Conservation (phyloP, 1,140 invertebrate genomes). For the Magallana gigas region DNA sequence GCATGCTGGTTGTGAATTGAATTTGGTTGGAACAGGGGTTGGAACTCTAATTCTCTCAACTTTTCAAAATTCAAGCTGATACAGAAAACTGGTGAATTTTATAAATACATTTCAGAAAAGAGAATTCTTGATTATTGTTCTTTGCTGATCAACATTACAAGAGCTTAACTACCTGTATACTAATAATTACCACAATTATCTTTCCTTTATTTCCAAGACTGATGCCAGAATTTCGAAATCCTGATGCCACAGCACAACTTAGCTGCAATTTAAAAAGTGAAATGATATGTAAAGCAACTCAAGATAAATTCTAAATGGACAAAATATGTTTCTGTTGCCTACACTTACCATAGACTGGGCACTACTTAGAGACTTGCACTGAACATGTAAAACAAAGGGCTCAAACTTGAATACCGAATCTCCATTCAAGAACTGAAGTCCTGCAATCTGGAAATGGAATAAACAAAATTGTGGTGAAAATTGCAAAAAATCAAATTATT, state of each 20-base stretch:
- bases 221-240: slow-evolving; percentile 82
- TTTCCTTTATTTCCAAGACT: slow-evolving; percentile 80
- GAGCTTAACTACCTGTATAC: slow-evolving; percentile 38
- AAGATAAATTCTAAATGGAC: background rate
- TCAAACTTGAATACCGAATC: slow-evolving; percentile 81
- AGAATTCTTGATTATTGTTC: background rate
- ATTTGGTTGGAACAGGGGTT: too few relatives aligned
- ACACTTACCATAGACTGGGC: slow-evolving; percentile 78
- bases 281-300: background rate
- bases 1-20: too few relatives aligned
- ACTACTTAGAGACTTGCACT: slow-evolving; percentile 77
- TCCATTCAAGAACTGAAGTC: slow-evolving; percentile 62
- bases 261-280: slow-evolving; percentile 72
- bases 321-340: background rate
- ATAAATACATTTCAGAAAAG: background rate
- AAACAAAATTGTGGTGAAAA: background rate
- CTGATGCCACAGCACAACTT: slow-evolving; percentile 79
- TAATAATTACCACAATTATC: slow-evolving; percentile 77
- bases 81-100: too few relatives aligned
- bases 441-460: slow-evolving; percentile 64
- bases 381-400: slow-evolving; percentile 82
- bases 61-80: too few relatives aligned
- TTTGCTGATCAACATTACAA: background rate
- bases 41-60: too few relatives aligned
- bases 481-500: too few relatives aligned